Evolutionary conservation across 2,888 invertebrate species (phyloP), one percentile per base, ranked within the genome.

Genomic region (Polydesmus complanatus): DNA sequence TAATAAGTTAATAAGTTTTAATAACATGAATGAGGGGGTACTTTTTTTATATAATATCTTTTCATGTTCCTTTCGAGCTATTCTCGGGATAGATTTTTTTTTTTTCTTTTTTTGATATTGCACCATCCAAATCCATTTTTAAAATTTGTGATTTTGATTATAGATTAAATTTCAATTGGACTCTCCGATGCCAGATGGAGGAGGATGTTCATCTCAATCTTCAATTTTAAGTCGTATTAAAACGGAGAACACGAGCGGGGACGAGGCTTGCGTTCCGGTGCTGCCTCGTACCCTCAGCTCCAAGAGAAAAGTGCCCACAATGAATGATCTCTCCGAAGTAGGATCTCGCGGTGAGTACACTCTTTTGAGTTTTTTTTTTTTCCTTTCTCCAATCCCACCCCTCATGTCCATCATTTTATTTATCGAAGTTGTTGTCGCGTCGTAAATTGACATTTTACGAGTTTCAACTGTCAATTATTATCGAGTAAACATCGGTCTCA

Each of bases 301-400:
- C 65, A 84, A 86, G 80, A 88, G 88, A 77, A 88, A 90, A 75
- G 89, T 92, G 68, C 91, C 91, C 51, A 91, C 90, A 56, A 81
- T 92, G 69, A 89, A 90, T 68, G 92, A 92, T 76, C 81, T 92
- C 58, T 89, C 90, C 58, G 92, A 92, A 62, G 92, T 91, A 76
- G 85, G 86, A 64, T 91, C 91, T 62, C 75, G 90, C 90, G 76
- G 51, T 22, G 19, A 22, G n/a, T 21, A 51, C 19, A 5, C 22
- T 18, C 48, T 47, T 18, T n/a, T n/a, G n/a, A n/a, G n/a, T n/a
- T n/a, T n/a, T n/a, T n/a, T n/a, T n/a, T n/a, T n/a, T n/a, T n/a
- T n/a, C n/a, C n/a, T n/a, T n/a, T n/a, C n/a, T n/a, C n/a, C n/a
- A n/a, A n/a, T n/a, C n/a, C n/a, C n/a, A n/a, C n/a, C n/a, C n/a